Percentiles rank a stretch among this genome's conserved stretches.
phyloP scores from a whole-genome alignment of 2,797 vertebrate genomes.

The Cyprinella venusta region DNA sequence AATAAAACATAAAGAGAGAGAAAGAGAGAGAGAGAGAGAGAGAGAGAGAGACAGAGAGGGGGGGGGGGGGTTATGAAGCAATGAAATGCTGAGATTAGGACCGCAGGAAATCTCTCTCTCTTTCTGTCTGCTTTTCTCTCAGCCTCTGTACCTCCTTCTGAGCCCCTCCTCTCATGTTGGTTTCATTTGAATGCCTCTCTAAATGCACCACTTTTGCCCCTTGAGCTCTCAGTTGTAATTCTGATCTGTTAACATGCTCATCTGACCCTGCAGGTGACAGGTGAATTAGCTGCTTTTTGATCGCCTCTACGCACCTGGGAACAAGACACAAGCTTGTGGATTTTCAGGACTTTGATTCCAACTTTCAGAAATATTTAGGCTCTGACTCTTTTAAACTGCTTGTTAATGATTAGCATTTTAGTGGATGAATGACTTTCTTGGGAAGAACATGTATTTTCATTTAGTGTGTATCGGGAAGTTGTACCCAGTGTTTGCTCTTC shows the following conservation, averaged over 20 bases:
- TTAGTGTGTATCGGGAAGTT: neutral
- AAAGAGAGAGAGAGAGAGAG: neutral
- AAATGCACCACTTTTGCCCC: conserved; percentile 37
- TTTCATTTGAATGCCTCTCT: conserved; percentile 53
- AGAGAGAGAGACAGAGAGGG: neutral
- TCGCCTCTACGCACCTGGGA: neutral
- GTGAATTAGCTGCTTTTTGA: conserved; percentile 17
- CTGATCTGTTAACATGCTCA: conserved; percentile 24
- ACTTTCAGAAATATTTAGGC: neutral
- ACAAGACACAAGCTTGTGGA: conserved; percentile 1
- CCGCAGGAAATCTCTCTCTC: conserved; percentile 41
- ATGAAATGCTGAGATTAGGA: conserved; percentile 40
- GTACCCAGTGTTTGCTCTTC: neutral
- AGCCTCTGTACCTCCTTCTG: conserved; percentile 27
- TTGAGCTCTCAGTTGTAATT: conserved; percentile 45
- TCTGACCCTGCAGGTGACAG: conserved; percentile 28
- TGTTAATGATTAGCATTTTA: conserved; percentile 31
- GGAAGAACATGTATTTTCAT: neutral
- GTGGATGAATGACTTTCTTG: conserved; percentile 2
- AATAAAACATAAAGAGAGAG: conserved; percentile 19
- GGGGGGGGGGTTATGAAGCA: conserved; percentile 28
- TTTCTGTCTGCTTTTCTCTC: conserved; percentile 33
- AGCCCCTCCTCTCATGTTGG: conserved; percentile 39
- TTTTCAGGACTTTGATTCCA: conserved; percentile 5
- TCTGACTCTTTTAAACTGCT: neutral